Evolutionary conservation across 2,888 invertebrate species (phyloP).

Genomic region (Cheilosia vulpina): DNA sequence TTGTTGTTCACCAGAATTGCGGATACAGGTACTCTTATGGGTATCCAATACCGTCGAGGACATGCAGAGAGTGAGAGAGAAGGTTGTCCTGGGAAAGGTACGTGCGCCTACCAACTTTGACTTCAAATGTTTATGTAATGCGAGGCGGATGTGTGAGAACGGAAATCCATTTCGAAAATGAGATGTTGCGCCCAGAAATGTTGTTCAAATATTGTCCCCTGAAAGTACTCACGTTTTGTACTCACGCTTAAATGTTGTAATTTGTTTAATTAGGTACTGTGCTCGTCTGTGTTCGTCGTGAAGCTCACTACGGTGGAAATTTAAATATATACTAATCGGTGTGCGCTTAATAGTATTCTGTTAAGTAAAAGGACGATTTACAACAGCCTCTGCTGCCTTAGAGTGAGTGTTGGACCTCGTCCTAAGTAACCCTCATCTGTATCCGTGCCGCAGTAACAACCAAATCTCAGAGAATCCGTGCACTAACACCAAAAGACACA

Average conservation of each 20-base stretch:
- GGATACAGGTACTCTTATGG: constrained; percentile 28
- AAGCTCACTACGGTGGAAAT: no score
- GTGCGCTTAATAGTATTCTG: no score
- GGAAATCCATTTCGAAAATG: constrained; percentile 2
- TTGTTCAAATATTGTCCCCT: constrained; percentile 23
- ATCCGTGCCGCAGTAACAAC: no score
- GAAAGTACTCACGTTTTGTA: neutral
- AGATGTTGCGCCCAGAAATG: constrained; percentile 18
- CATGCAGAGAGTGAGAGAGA: neutral
- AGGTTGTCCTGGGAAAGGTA: neutral
- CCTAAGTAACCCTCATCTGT: no score
- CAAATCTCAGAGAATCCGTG: no score
- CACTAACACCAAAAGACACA: no score
- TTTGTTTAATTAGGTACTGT: neutral
- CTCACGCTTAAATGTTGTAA: constrained; percentile 12
- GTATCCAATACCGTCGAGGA: neutral
- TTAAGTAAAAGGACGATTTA: no score
- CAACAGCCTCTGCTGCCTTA: no score
- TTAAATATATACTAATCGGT: no score
- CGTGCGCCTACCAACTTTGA: constrained; percentile 10
- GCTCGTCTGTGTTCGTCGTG: no score
- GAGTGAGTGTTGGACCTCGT: no score
- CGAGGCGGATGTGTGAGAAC: neutral
- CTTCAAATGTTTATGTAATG: neutral
- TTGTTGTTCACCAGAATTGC: constrained; percentile 20